These are phyloP conservation scores for Brachynemurus nebulosus DNA, from an alignment of 2,888 invertebrate species.

Conservation along the genomic window DNA sequence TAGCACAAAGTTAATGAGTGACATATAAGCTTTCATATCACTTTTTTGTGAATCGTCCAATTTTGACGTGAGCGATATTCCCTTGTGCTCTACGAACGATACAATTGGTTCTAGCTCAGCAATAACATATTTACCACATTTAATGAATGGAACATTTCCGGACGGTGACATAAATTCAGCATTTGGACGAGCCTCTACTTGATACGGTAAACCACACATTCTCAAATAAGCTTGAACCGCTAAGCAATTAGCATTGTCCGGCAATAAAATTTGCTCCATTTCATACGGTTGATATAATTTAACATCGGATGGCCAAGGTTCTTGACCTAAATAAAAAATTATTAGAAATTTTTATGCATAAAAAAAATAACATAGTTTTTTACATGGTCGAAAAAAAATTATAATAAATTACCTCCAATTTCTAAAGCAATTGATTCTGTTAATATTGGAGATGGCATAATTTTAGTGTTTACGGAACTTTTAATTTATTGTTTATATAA, in stretches of 20 bases:
- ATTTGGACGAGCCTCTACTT: conserved; percentile 71
- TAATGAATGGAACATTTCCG: conserved; percentile 83
- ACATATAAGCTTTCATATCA: conserved; percentile 89
- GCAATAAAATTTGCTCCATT: conserved; percentile 83
- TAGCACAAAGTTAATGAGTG: conserved; percentile 75
- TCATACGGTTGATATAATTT: conserved; percentile 80
- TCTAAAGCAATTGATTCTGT: conserved; percentile 10
- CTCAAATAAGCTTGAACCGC: conserved; percentile 86
- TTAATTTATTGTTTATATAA: no score
- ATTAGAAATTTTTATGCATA: conserved; percentile 16
- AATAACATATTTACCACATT: conserved; percentile 76
- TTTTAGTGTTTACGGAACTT: no score
- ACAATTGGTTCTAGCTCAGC: conserved; percentile 88
- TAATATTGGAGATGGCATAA: conserved; percentile 1
- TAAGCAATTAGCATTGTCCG: conserved; percentile 87
- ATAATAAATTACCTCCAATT: conserved; percentile 20
- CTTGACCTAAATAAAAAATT: conserved; percentile 47
- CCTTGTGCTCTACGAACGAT: conserved; percentile 75
- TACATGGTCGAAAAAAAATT: neutral
- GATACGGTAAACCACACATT: conserved; percentile 79
- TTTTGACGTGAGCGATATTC: conserved; percentile 55
- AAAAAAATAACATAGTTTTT: neutral
- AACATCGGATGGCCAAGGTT: conserved; percentile 84
- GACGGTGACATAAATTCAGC: conserved; percentile 96
- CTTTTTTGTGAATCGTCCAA: conserved; percentile 64